phyloP scores from a whole-genome alignment of 2,113 vertebrate species.

The Fregetta grallaria region DNA sequence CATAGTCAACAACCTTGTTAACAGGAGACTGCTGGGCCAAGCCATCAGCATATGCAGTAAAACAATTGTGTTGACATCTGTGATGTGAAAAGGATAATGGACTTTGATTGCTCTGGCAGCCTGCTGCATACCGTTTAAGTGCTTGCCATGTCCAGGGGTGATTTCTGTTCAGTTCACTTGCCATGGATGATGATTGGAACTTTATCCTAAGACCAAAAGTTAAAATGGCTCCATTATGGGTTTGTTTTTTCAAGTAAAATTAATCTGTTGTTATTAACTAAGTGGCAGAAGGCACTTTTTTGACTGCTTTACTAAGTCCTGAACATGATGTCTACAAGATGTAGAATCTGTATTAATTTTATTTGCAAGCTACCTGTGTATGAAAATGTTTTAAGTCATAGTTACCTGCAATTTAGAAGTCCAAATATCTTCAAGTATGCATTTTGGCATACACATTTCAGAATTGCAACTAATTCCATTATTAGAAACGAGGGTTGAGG shows the following conservation, averaged over 20 bases:
- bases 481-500: neutral
- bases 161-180: neutral
- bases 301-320: neutral
- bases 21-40: neutral
- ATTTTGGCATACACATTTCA: neutral
- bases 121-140: neutral
- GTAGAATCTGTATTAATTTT: neutral
- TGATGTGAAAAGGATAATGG: neutral
- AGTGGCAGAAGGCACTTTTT: neutral
- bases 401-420: neutral
- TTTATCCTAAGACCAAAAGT: neutral
- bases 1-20: neutral
- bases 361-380: neutral
- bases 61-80: neutral
- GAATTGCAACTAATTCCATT: neutral
- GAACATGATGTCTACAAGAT: neutral
- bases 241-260: neutral
- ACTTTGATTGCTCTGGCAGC: neutral
- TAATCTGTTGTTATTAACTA: neutral
- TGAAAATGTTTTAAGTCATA: neutral
- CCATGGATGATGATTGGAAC: neutral
- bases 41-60: neutral
- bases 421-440: neutral
- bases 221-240: neutral
- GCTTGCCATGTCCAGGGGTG: neutral